Evolutionary conservation across 2,113 vertebrate genomes (phyloP), one percentile per base, ranked within the genome.

Genomic region (Tylochromis polylepis): DNA sequence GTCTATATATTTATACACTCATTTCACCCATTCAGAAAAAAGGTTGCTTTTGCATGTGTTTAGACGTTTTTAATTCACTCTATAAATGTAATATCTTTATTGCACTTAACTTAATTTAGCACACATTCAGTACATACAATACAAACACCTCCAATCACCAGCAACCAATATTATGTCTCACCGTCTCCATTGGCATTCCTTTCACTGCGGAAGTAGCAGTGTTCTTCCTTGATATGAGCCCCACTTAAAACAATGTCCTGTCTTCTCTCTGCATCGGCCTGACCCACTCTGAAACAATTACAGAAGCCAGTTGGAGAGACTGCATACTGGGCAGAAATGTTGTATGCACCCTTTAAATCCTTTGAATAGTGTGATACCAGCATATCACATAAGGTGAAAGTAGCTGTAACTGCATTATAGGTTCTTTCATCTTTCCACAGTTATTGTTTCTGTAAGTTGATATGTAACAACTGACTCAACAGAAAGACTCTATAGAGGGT

Each of bases 171-270:
- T n/a, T 8, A 31, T 12, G 78, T 58, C 92, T 97, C 92, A 99
- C 99, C 99, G 78, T 99, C 95, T 1, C 98, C 97, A 0, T 96
- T 97, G 86, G 95, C 95, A 91, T 95, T 98, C 79, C 96, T 97
- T 95, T 99, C 98, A 0, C 99, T 99, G 82, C 98, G 96, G 94
- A 99, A 99, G 91, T 99, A 89, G 87, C 99, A 99, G 91, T 99
- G 99, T 57, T 99, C 98, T 53, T 99, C 99, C 92, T 96, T 98
- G 95, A 99, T 99, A 51, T 99, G 98, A 11, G 98, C 98, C 8
- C 99, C 99, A 6, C 98, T 99, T 86, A 99, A 93, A 11, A 99
- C 98, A 2, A 99, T 99, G 95, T 99, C 99, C 89, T 99, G 99
- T 55, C 98, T 96, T 80, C 98, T 96, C 88, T 99, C 98, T 4